Conservation (phyloP, 2,888 invertebrate genomes). For the Melolontha melolontha region DNA sequence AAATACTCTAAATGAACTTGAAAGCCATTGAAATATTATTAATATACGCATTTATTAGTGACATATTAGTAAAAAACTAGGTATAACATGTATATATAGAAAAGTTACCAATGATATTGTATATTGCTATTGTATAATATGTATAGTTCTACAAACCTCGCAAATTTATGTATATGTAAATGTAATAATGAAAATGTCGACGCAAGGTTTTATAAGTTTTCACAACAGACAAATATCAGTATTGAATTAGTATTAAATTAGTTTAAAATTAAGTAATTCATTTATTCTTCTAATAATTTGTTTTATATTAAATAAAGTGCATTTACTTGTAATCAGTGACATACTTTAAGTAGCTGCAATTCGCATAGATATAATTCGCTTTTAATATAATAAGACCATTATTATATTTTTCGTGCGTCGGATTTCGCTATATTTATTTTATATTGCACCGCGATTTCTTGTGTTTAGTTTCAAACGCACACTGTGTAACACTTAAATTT, state of each 20-base stretch:
- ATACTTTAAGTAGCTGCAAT: no score
- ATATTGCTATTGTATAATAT: slow-evolving; percentile 7
- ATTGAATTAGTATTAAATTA: no score
- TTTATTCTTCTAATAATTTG: background rate
- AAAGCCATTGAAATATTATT: no score
- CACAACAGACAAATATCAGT: background rate
- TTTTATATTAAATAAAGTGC: no score
- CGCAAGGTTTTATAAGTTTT: slow-evolving; percentile 41
- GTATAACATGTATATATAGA: slow-evolving; percentile 1
- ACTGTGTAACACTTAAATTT: slow-evolving; percentile 26
- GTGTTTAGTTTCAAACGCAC: slow-evolving; percentile 38
- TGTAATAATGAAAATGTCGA: no score
- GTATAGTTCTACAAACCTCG: no score
- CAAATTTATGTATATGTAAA: no score
- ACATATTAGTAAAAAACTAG: background rate
- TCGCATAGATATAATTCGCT: background rate
- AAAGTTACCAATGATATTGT: slow-evolving; percentile 43
- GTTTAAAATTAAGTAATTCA: background rate
- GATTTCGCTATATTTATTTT: slow-evolving; percentile 35
- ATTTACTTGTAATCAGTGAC: no score
- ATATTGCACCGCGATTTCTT: slow-evolving; percentile 37
- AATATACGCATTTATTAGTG: no score
- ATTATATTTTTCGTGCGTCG: slow-evolving; percentile 34
- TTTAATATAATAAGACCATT: no score
- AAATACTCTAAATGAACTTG: no score